Evolutionary conservation across 2,113 vertebrate genomes (phyloP), one percentile per base, ranked within the genome.

Genomic region (Saguinus midas): DNA sequence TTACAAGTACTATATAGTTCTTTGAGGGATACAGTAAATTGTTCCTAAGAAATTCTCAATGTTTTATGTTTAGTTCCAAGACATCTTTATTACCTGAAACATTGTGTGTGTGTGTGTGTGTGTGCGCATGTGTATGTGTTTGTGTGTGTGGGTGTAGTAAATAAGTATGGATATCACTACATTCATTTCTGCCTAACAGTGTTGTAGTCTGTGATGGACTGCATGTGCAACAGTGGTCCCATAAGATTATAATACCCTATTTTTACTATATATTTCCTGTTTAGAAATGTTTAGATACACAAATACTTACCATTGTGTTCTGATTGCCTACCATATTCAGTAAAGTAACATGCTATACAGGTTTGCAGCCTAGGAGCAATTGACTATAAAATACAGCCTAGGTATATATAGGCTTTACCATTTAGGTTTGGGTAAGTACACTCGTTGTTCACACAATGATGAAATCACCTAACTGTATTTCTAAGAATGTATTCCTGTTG

Each of bases 1-100:
- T 88, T 85, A 76, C 92, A 96, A 97, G 11, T 92, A 79, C 43
- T 40, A 1, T 94, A 87, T 86, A 21, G 45, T 82, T 72, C 32
- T 84, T 70, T 73, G 21, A 79, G 48, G 23, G 40, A 75, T 80
- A 58, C 5, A 86, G 52, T 88, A 87, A 83, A 89, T 83, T 61
- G 27, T 6, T 21, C 79, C 1, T 14, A 82, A 90, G 45, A 35
- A 84, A 91, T 78, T 80, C 52, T 94, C 18, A 73, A 0, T 73
- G 5, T 76, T 91, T 91, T 40, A 43, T 85, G 6, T 40, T 45
- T 84, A 48, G 29, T 87, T 96, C 27, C 37, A 87, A 89, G 91
- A 52, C 5, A 70, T 21, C 17, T 76, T 2, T 68, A 72, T 82
- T 91, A 37, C 32, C 12, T 91, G 45, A 80, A 91, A 68, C 66